phyloP scores from a whole-genome alignment of 2,888 invertebrate species.

The Ametastegia equiseti region DNA sequence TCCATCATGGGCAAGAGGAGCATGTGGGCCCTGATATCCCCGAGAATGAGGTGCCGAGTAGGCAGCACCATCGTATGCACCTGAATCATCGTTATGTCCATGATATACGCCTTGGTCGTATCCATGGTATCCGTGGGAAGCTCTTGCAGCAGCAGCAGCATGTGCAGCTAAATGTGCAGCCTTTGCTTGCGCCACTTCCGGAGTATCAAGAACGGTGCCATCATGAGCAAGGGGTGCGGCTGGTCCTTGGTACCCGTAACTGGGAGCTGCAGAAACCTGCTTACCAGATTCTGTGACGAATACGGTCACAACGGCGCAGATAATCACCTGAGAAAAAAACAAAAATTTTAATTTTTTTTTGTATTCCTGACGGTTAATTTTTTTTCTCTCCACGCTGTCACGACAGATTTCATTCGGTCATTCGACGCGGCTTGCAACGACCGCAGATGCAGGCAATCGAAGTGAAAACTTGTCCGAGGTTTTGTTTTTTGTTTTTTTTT shows the following conservation, averaged over 20 bases:
- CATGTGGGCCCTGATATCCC: conserved; percentile 55
- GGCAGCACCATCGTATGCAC: conserved; percentile 22
- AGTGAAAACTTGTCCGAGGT: conserved; percentile 27
- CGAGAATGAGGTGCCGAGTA: conserved; percentile 8
- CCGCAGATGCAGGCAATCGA: conserved; percentile 22
- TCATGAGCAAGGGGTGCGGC: conserved; percentile 64
- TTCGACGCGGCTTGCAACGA: conserved; percentile 16
- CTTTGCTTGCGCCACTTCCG: conserved; percentile 64
- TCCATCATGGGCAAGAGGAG: conserved; percentile 60
- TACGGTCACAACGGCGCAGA: conserved; percentile 22
- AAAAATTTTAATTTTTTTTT: not conserved
- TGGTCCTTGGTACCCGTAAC: conserved; percentile 62
- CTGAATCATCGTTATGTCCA: conserved; percentile 50
- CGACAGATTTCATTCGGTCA: not conserved
- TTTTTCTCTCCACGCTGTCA: not conserved
- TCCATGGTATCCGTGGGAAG: conserved; percentile 44
- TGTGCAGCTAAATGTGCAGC: conserved; percentile 62
- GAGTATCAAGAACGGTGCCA: conserved; percentile 67
- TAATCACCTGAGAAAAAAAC: conserved; percentile 30
- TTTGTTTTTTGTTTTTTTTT: no score
- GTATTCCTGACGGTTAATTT: not conserved
- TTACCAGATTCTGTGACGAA: conserved; percentile 3
- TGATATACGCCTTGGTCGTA: conserved; percentile 48
- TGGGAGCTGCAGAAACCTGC: conserved; percentile 14
- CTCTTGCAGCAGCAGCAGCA: conserved; percentile 58